phyloP scores from a whole-genome alignment of 2,797 vertebrate species.

The Anomalospiza imberbis region DNA sequence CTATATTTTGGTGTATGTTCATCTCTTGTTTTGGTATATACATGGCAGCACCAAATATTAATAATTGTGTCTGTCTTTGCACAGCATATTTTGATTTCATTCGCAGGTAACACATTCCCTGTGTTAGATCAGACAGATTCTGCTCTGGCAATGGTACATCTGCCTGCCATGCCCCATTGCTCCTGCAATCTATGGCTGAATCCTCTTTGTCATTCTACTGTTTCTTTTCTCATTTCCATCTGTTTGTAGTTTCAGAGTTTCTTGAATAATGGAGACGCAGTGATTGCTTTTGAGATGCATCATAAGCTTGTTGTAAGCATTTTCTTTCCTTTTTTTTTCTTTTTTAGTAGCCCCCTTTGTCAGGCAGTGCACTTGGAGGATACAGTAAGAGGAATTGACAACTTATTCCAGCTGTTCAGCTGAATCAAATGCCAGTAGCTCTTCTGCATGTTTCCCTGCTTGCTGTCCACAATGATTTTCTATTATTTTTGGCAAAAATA shows the following conservation, averaged over 20 bases:
- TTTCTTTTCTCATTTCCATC: slow-evolving; percentile 18
- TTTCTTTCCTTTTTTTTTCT: background rate
- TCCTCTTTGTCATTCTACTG: background rate
- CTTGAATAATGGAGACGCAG: background rate
- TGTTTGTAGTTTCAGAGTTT: background rate
- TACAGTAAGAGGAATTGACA: background rate
- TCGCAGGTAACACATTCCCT: background rate
- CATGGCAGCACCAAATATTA: background rate
- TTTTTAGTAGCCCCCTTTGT: background rate
- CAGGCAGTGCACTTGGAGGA: background rate
- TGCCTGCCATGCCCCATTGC: slow-evolving; percentile 1
- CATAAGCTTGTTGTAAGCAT: background rate
- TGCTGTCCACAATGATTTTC: background rate
- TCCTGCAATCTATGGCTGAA: background rate
- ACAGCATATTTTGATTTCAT: background rate
- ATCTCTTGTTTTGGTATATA: background rate
- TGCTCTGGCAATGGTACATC: background rate
- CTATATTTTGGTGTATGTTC: background rate
- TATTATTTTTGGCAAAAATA: slow-evolving; percentile 35
- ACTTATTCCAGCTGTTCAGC: slow-evolving; percentile 42
- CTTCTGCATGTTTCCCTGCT: background rate
- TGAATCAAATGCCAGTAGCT: background rate
- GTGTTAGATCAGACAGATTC: background rate
- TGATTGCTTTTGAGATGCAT: slow-evolving; percentile 29
- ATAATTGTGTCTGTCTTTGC: background rate